Evolutionary conservation across 2,797 vertebrate genomes (phyloP).

Genomic region (Sandelia bainsii): DNA sequence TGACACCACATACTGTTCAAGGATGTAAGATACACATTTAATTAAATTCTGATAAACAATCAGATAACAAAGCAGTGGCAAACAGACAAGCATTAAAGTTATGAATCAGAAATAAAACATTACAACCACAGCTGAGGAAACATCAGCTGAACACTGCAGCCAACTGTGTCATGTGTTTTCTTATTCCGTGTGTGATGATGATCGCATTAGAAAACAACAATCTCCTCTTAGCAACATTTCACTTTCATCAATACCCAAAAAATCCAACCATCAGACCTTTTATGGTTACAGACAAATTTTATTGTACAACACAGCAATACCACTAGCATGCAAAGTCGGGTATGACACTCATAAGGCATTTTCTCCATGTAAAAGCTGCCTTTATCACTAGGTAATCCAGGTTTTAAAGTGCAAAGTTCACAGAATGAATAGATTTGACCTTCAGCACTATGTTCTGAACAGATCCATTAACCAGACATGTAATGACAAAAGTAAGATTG

Average conservation of each 20-base stretch:
- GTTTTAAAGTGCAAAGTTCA: slow-evolving; percentile 86
- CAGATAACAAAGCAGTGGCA: not conserved
- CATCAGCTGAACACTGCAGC: not conserved
- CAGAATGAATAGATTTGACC: slow-evolving; percentile 75
- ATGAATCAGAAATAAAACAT: not conserved
- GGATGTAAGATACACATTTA: not conserved
- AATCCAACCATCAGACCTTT: not conserved
- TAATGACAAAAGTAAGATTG: slow-evolving; percentile 64
- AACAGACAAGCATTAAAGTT: not conserved
- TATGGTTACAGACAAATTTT: slow-evolving; percentile 70
- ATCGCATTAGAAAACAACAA: not conserved
- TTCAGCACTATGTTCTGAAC: slow-evolving; percentile 78
- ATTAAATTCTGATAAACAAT: not conserved
- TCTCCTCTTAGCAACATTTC: not conserved
- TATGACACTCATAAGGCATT: slow-evolving; percentile 81
- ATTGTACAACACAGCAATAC: slow-evolving; percentile 77
- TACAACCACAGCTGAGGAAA: not conserved
- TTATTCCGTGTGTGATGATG: too few relatives aligned
- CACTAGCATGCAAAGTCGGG: slow-evolving; percentile 80
- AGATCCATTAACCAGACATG: slow-evolving; percentile 73
- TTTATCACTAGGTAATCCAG: slow-evolving; percentile 79
- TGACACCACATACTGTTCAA: not conserved
- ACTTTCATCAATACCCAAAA: not conserved
- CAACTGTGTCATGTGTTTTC: not conserved
- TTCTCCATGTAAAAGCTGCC: slow-evolving; percentile 82